Base-by-base conservation (phyloP, 2,888 invertebrate species). In the Sesia bembeciformis region DNA sequence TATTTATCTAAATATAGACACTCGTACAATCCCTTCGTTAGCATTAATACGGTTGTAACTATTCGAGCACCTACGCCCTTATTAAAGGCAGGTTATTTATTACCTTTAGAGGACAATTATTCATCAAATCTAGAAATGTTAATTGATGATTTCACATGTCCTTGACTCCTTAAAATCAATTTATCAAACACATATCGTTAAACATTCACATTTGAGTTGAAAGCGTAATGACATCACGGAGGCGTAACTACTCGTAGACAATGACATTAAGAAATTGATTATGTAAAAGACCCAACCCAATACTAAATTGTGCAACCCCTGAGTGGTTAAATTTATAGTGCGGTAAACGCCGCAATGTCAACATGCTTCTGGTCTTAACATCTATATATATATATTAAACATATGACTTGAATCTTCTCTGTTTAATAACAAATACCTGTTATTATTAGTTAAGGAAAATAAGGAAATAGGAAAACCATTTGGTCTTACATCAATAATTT, bases 251-350 rank as follows among this genome's bases (percentile, higher is more conserved):
- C 68, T 70, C 60, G 68, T 68, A 70, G 64, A 64, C 72, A 73
- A 72, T 67, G 67, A 62, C 69, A 66, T 74, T 70, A 72, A 67
- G 68, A 63, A 62, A 69, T 65, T 57, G 63, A 65, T 78, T 76
- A 69, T 67, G 57, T 55, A 69, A 50, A 65, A 60, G 55, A 60
- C 64, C 66, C 58, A 57, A 64, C 67, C 68, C 61, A 65, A 63
- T 65, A 63, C 58, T 39, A 50, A 50, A 50, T 50, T 50, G 50
- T 50, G 50, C 7, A 50, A 50, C 23, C 50, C 23, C 50, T 50
- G 23, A 23, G 23, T 39, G 23, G n/a, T 39, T 50, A 46, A 23
- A 46, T 6, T 8, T 46, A 23, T 23, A 46, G 8, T 46, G 46
- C n/a, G 38, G 38, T 50, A 50, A 50, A 50, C 38, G 50, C 6